Base-by-base conservation (phyloP, 2,797 vertebrate species). In the Helarctos malayanus region DNA sequence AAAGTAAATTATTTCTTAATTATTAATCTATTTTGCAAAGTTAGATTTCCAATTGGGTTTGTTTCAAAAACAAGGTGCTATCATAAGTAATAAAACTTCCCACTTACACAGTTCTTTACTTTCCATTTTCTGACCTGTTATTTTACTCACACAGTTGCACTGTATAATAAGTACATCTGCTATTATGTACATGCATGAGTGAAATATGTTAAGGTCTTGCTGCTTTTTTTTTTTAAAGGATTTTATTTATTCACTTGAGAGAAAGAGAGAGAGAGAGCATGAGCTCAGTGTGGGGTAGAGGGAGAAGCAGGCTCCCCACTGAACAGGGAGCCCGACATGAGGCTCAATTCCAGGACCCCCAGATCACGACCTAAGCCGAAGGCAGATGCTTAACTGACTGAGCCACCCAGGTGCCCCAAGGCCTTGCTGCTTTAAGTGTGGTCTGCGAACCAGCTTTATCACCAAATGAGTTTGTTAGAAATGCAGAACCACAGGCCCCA, bases 11-110 rank as follows among this genome's bases (percentile, higher is more conserved):
- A 21, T 83, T 69, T 97, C 54, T 79, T 73, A 56, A 71, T 96
- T 88, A 59, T 96, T 90, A 23, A 92, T 81, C 3, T 35, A 80
- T 80, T 80, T 84, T 94, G 59, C 78, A 54, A 87, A 61, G 8
- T 73, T 93, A 38, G 10, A n/a, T 86, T 91, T 91, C 18, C 79
- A 6, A 75, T 21, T 71, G 38, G 6, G 25, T 69, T 80, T 95
- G 25, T 91, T 87, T 96, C 32, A 56, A 96, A 93, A 92, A n/a
- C 81, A 71, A 96, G 56, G 32, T 65, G 32, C 8, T 45, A 89
- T 23, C 27, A 89, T 59, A 85, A 92, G 32, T 85, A 61, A 84
- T 87, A 81, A 85, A n/a, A 29, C 29, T 61, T 90, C 27, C 5
- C 18, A 82, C 73, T 83, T 92, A 88, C 18, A 18, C 47, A 79